Conservation (phyloP, 2,113 vertebrate genomes). For the Limnothrissa miodon region DNA sequence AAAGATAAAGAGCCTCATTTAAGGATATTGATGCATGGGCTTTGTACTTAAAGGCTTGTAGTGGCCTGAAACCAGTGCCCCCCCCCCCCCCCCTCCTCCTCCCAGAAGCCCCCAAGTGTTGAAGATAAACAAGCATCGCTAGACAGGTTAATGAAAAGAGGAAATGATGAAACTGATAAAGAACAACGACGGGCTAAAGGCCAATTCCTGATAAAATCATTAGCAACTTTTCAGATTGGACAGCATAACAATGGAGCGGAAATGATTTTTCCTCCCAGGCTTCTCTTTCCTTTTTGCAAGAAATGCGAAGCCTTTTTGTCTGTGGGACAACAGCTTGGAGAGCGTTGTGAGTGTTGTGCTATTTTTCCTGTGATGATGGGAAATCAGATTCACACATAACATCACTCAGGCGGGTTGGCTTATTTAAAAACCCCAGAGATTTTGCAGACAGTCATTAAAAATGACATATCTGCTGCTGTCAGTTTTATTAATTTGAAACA, state of each 20-base stretch:
- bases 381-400: not conserved
- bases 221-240: slow-evolving; percentile 15
- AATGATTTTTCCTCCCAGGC: not conserved
- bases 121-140: not conserved
- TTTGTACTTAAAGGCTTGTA: not conserved
- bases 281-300: slow-evolving; percentile 3
- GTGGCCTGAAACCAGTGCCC: not conserved
- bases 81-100: not conserved
- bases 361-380: slow-evolving; percentile 5
- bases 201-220: slow-evolving; percentile 11
- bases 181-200: slow-evolving; percentile 2
- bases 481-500: slow-evolving; percentile 14
- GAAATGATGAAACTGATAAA: slow-evolving; percentile 16
- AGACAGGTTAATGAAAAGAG: slow-evolving; percentile 18
- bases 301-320: slow-evolving; percentile 8
- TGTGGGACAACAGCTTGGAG: not conserved
- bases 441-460: slow-evolving; percentile 15
- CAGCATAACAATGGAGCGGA: slow-evolving; percentile 10
- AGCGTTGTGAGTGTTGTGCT: not conserved
- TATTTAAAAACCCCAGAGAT: slow-evolving; percentile 5
- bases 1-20: slow-evolving; percentile 14
- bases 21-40: slow-evolving; percentile 9
- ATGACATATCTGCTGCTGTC: slow-evolving; percentile 19
- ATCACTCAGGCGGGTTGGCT: not conserved
- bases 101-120: not conserved